Conservation (phyloP, 2,797 vertebrate species). For the Esox lucius region DNA sequence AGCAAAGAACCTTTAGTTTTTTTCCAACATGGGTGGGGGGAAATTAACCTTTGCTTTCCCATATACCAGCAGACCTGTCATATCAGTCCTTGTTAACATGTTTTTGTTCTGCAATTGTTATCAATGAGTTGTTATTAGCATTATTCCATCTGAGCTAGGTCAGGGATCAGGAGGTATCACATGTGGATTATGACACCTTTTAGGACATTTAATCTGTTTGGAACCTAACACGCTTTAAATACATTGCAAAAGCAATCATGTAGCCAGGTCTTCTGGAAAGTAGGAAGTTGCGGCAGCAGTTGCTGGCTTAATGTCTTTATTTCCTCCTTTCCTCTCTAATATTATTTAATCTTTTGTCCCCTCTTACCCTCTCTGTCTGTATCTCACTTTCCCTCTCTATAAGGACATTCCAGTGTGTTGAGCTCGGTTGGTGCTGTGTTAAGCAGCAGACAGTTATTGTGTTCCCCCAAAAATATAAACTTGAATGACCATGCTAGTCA, state of each 20-base stretch:
- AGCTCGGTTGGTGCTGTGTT: slow-evolving; percentile 41
- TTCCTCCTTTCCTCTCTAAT: slow-evolving; percentile 4
- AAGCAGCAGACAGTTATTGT: slow-evolving; percentile 33
- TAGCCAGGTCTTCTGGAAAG: slow-evolving; percentile 23
- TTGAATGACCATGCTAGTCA: slow-evolving; percentile 61
- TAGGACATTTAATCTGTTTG: slow-evolving; percentile 17
- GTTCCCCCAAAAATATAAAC: slow-evolving; percentile 36
- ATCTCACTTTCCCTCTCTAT: slow-evolving; percentile 20
- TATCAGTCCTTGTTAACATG: slow-evolving; percentile 22
- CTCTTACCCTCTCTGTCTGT: slow-evolving; percentile 21
- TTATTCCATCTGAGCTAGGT: neutral
- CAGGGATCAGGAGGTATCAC: neutral
- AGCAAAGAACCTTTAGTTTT: slow-evolving; percentile 42
- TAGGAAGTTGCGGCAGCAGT: slow-evolving; percentile 39
- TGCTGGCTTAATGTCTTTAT: slow-evolving; percentile 6
- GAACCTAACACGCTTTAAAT: slow-evolving; percentile 17
- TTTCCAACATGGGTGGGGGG: neutral
- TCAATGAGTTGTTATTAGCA: slow-evolving; percentile 25
- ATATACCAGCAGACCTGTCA: neutral
- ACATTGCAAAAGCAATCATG: slow-evolving; percentile 7
- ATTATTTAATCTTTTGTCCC: too few species aligned
- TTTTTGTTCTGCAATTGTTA: slow-evolving; percentile 28
- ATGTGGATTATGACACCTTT: slow-evolving; percentile 9
- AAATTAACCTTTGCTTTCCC: neutral
- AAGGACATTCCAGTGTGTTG: slow-evolving; percentile 48